These are phyloP conservation scores for Dryobates pubescens DNA, from an alignment of 2,797 vertebrate species.

Conservation along the genomic window DNA sequence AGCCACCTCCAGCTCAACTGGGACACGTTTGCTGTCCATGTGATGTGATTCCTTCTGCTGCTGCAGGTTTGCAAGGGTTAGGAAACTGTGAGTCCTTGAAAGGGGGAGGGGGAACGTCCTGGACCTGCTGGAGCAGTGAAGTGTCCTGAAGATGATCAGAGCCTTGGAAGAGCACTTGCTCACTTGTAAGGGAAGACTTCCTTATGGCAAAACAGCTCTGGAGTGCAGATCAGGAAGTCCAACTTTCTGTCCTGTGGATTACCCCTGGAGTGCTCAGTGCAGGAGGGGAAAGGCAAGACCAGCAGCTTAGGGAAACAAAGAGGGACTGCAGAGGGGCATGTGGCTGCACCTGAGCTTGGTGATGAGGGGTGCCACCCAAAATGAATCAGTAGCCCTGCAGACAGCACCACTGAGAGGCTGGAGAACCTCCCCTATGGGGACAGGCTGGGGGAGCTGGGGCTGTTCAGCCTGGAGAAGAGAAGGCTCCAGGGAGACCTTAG, in stretches of 20 bases:
- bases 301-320: not conserved
- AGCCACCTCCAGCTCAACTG: rapidly evolving
- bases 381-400: not conserved
- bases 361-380: not conserved
- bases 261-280: not conserved
- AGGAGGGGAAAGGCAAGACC: not conserved
- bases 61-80: not conserved
- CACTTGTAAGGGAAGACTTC: not conserved
- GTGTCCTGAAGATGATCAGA: no score
- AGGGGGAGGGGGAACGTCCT: not conserved
- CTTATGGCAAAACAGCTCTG: not conserved
- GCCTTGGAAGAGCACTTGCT: not conserved
- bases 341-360: not conserved
- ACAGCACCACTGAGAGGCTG: not conserved
- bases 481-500: no score
- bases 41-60: not conserved
- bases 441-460: no score
- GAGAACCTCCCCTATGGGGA: no score
- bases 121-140: no score
- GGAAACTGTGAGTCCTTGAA: not conserved
- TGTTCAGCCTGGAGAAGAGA: no score
- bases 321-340: not conserved
- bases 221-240: not conserved
- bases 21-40: not conserved
- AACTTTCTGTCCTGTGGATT: not conserved